These are phyloP conservation scores for Neosilurus mollespiculum DNA, from an alignment of 2,797 vertebrate genomes.

Conservation along the genomic window DNA sequence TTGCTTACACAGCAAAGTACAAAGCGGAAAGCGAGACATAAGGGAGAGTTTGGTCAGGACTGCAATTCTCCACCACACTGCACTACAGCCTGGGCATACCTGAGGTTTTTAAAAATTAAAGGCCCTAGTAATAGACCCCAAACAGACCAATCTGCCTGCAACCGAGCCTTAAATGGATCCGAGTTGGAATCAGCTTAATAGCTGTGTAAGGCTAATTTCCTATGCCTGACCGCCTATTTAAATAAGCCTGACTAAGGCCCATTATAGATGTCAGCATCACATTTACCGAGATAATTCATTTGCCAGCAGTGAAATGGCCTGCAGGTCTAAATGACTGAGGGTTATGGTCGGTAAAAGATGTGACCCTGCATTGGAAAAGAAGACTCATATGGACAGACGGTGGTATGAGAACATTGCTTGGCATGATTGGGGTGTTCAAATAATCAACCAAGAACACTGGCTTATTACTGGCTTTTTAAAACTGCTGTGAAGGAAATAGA, in stretches of 20 bases:
- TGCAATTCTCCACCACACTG: background rate
- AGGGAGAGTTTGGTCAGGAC: slow-evolving; percentile 6
- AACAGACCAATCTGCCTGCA: slow-evolving; percentile 12
- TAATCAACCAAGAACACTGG: slow-evolving; percentile 38
- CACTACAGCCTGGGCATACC: slow-evolving; percentile 6
- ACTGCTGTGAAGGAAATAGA: background rate
- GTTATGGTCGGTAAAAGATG: slow-evolving; percentile 48
- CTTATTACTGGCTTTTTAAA: slow-evolving; percentile 30
- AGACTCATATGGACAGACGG: slow-evolving; percentile 40
- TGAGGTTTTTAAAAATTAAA: slow-evolving; percentile 23
- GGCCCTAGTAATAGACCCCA: background rate
- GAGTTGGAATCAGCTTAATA: slow-evolving; percentile 43
- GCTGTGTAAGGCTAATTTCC: slow-evolving; percentile 51
- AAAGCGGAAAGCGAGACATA: slow-evolving; percentile 22
- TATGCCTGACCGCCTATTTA: slow-evolving; percentile 53
- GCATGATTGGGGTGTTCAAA: slow-evolving; percentile 37
- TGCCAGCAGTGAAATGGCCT: slow-evolving; percentile 54
- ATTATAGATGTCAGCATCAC: slow-evolving; percentile 54
- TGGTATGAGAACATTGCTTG: slow-evolving; percentile 33
- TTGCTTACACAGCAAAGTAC: slow-evolving; percentile 20
- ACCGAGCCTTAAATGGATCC: slow-evolving; percentile 43
- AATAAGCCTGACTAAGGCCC: slow-evolving; percentile 50
- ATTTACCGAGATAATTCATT: slow-evolving; percentile 56
- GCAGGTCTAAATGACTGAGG: slow-evolving; percentile 35
- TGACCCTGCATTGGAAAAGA: slow-evolving; percentile 35